These are phyloP conservation scores for Trematocara macrostoma DNA, from an alignment of 2,113 vertebrate genomes.

Conservation along the genomic window DNA sequence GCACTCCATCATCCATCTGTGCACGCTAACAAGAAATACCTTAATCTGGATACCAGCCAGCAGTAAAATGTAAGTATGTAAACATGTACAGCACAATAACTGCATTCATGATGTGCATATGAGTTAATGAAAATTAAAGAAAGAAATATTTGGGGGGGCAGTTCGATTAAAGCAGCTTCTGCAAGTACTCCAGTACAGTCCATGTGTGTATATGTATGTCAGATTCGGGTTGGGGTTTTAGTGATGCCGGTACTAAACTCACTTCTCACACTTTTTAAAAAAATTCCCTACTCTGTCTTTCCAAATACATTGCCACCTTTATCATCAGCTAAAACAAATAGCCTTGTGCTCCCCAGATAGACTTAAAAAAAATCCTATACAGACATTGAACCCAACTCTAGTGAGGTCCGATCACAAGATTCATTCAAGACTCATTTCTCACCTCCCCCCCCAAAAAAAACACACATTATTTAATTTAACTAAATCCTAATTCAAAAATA, in stretches of 20 bases:
- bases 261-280: constrained; percentile 28
- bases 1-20: neutral
- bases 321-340: constrained; percentile 71
- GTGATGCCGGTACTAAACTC: constrained; percentile 9
- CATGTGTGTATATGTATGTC: neutral
- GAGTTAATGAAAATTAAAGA: neutral
- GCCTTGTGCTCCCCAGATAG: constrained; percentile 19
- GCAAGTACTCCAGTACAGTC: neutral
- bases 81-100: neutral
- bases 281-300: constrained; percentile 61
- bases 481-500: neutral
- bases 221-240: neutral
- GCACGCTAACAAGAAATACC: neutral
- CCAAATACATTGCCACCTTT: constrained; percentile 61
- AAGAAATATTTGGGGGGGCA: neutral
- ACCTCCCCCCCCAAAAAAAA: neutral
- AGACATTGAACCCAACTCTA: neutral
- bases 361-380: neutral
- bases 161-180: neutral
- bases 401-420: neutral
- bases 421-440: neutral
- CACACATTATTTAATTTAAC: neutral
- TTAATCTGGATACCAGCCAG: neutral
- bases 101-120: neutral
- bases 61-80: neutral